Evolutionary conservation across 92 coral and sea anemone genomes (phyloP), one percentile per base, ranked within the genome.

Genomic region (Montipora capitata): DNA sequence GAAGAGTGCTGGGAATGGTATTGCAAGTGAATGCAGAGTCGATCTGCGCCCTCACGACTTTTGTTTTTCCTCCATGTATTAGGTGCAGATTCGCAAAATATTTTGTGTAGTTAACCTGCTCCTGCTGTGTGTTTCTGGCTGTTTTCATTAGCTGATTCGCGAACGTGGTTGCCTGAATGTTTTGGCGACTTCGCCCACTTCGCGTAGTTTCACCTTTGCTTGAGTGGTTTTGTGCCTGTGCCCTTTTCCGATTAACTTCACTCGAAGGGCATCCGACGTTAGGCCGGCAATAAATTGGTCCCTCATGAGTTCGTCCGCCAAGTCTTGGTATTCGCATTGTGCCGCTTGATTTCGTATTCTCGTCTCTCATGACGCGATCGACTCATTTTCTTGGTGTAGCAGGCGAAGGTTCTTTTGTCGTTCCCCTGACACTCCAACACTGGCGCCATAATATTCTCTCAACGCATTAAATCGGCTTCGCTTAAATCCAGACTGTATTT

Each of bases 21-120:
- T 90, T 85, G 51, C 93, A 90, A 13, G 93, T 90, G 8, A 87
- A 90, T 4, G 90, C 93, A 10, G 87, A 90, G 75, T 90, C 90
- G 68, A 79, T 90, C 62, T 90, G 93, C 45, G 74, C 35, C 35
- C 35, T 27, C 1, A 27, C 35, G 35, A 27, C 35, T 27, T 27
- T 27, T 27, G 35, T 27, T 52, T 82, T 69, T 73, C 85, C 68
- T 6, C 68, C 86, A 20, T 85, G 78, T 17, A 85, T 51, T 20
- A 85, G 68, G 87, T 70, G 91, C 80, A 90, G 66, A 54, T 90
- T 78, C 41, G 91, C 94, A 61, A 79, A 79, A 67, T 42, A 89
- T 62, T 79, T 27, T 27, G 35, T 1, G 35, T 27, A 27, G 35
- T 27, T 27, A 27, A 27, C 35, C 35, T 27, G 1, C 35, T 27